Evolutionary conservation across 2,888 invertebrate species (phyloP).

Genomic region (Drosophila affinis): DNA sequence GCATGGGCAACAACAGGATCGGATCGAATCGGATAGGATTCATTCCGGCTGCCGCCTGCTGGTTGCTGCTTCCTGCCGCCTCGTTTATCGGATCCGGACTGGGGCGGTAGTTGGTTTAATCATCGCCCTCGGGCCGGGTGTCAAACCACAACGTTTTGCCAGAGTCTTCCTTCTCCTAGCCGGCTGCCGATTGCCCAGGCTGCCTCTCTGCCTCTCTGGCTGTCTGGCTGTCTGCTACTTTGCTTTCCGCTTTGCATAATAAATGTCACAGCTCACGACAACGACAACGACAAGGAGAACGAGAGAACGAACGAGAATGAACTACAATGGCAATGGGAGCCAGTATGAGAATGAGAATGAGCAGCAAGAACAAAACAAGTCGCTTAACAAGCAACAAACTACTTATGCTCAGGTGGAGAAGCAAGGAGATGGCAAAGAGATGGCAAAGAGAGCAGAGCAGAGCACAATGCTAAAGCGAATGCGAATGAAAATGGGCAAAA

Average conservation of each 20-base stretch:
- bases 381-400: conserved; percentile 60
- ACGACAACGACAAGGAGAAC: neutral
- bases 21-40: conserved; percentile 36
- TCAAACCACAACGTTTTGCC: conserved; percentile 41
- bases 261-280: conserved; percentile 61
- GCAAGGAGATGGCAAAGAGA: conserved; percentile 29
- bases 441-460: conserved; percentile 20
- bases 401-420: conserved; percentile 64
- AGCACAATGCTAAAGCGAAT: conserved; percentile 32
- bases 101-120: conserved; percentile 41
- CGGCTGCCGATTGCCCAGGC: conserved; percentile 29
- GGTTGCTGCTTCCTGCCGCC: conserved; percentile 11
- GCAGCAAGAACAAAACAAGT: conserved; percentile 49
- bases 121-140: conserved; percentile 20
- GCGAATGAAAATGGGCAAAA: conserved; percentile 42
- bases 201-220: conserved; percentile 44
- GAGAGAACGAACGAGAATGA: conserved; percentile 27
- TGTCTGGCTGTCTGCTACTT: conserved; percentile 60
- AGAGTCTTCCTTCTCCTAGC: conserved; percentile 11
- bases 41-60: conserved; percentile 22
- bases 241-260: conserved; percentile 71
- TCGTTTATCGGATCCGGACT: conserved; percentile 28
- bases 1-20: conserved; percentile 30
- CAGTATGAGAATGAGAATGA: conserved; percentile 20
- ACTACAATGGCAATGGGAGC: conserved; percentile 44